phyloP scores from a whole-genome alignment of 23 tunicate species.

The Pegea sp. region DNA sequence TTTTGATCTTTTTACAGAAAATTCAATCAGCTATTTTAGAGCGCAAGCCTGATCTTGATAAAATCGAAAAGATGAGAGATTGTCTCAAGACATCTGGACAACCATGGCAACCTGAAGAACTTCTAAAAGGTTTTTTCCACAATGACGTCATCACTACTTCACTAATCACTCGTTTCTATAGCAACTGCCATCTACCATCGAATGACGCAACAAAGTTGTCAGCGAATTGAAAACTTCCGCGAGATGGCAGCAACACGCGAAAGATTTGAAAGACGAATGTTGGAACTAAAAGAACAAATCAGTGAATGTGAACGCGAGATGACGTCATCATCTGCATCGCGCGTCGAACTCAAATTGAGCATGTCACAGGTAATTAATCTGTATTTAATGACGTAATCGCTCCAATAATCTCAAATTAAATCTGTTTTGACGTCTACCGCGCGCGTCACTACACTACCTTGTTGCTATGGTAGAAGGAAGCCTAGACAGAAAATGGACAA shows the following conservation, averaged over 20 bases:
- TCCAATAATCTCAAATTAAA: too few relatives aligned
- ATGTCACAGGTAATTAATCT: constrained; percentile 63
- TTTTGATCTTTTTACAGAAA: too few relatives aligned
- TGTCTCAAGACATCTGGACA: constrained; percentile 79
- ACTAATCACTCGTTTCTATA: constrained; percentile 1
- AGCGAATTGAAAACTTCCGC: constrained; percentile 40
- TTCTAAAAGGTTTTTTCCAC: constrained; percentile 49
- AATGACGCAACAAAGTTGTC: constrained; percentile 27
- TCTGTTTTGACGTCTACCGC: too few relatives aligned
- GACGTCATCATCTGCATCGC: constrained; percentile 23
- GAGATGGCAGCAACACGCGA: constrained; percentile 48
- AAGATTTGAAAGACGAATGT: constrained; percentile 37
- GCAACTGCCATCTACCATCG: constrained; percentile 84
- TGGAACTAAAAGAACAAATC: constrained; percentile 25
- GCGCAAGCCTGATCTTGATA: constrained; percentile 25
- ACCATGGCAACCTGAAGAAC: constrained; percentile 94
- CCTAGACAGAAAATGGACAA: too few relatives aligned
- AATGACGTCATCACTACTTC: neutral
- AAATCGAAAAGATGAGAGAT: constrained; percentile 80
- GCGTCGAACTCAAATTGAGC: constrained; percentile 37
- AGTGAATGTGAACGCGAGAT: constrained; percentile 21
- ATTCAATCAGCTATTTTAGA: constrained; percentile 20
- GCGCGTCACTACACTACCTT: too few relatives aligned
- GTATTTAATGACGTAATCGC: too few relatives aligned
- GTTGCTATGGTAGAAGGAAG: too few relatives aligned